Evolutionary conservation across 2,113 vertebrate species (phyloP).

Genomic region (Glareola pratincola): DNA sequence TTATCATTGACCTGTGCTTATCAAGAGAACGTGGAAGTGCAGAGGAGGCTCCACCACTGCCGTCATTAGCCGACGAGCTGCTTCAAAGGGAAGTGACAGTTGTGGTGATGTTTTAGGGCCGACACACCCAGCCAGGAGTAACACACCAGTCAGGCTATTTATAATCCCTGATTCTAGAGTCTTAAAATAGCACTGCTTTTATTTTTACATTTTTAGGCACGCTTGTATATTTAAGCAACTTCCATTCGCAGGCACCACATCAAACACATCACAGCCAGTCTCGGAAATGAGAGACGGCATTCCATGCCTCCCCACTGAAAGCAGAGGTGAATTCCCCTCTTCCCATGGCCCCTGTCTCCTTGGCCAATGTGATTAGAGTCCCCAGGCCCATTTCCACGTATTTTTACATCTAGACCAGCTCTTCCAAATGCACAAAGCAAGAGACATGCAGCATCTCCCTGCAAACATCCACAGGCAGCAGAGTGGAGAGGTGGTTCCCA

Average conservation of each 20-base stretch:
- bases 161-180: neutral
- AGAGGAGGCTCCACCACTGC: neutral
- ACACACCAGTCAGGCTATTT: conserved; percentile 31
- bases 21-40: neutral
- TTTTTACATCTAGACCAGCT: neutral
- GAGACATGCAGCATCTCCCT: neutral
- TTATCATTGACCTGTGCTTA: neutral
- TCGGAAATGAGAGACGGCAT: accelerated
- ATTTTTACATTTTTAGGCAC: conserved; percentile 12
- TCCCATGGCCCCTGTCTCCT: neutral
- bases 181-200: conserved; percentile 47
- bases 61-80: neutral
- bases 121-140: conserved; percentile 42
- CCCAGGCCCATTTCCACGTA: neutral
- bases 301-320: neutral
- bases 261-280: neutral
- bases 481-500: neutral
- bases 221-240: neutral
- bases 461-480: neutral
- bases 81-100: conserved; percentile 32
- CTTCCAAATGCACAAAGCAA: neutral
- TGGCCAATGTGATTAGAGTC: neutral
- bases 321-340: neutral
- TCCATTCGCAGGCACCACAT: neutral
- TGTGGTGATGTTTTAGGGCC: neutral